phyloP scores from a whole-genome alignment of 2,888 invertebrate genomes.

The Hemaris fuciformis region DNA sequence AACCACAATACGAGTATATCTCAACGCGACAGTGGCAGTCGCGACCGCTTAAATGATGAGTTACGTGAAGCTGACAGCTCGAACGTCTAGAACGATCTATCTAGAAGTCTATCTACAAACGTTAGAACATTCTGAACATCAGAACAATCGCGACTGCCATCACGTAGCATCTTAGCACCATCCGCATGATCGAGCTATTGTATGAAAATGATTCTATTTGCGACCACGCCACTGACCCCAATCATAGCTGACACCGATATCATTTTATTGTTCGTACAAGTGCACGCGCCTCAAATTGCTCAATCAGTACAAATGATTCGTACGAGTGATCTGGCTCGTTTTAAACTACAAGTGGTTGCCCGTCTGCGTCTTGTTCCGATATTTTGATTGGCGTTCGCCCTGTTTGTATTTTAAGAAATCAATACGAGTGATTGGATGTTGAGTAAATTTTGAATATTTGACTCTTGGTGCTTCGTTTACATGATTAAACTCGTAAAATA shows the following conservation, averaged over 20 bases:
- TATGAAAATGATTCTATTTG: slow-evolving; percentile 24
- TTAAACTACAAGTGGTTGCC: not conserved
- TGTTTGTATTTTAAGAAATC: not conserved
- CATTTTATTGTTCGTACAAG: slow-evolving; percentile 35
- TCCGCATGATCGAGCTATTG: not conserved
- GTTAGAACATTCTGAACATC: not conserved
- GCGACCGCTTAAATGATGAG: not conserved
- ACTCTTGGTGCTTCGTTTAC: too few relatives aligned
- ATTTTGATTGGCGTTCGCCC: not conserved
- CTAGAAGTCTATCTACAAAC: not conserved
- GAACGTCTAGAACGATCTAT: not conserved
- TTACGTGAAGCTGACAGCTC: not conserved
- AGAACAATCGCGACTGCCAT: not conserved
- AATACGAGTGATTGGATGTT: not conserved
- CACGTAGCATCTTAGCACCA: not conserved
- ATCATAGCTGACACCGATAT: slow-evolving; percentile 31
- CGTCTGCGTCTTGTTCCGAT: not conserved
- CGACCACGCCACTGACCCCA: slow-evolving; percentile 47
- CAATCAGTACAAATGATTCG: slow-evolving; percentile 31
- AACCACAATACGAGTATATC: too few relatives aligned
- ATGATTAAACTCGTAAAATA: too few relatives aligned
- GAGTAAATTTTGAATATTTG: too few relatives aligned
- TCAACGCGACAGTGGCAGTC: not conserved
- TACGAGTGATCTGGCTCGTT: not conserved
- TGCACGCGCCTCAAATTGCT: slow-evolving; percentile 31